A percentile compares a stretch with the other conserved stretches of the same genome.
These are phyloP conservation scores for Amphiura filiformis DNA, from an alignment of 35 echinoderm and acorn worm genomes.

Conservation along the genomic window DNA sequence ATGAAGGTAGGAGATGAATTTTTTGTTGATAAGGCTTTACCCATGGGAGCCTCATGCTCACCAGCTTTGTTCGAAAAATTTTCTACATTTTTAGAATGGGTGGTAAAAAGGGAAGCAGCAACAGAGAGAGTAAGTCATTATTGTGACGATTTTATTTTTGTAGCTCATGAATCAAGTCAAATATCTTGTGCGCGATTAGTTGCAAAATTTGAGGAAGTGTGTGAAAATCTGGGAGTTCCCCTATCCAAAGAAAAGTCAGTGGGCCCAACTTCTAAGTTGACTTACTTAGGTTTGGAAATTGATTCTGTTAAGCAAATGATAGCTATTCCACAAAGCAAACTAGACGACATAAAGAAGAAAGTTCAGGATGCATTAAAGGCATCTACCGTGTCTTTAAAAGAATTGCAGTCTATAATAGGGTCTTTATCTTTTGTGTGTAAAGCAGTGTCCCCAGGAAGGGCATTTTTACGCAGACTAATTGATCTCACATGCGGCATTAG, in stretches of 20 bases:
- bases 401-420: conserved; percentile 11
- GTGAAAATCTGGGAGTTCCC: background rate
- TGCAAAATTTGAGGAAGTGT: no score
- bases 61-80: conserved; percentile 21
- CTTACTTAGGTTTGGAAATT: background rate
- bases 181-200: no score
- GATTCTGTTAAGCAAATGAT: no score
- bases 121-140: background rate
- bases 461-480: conserved; percentile 21
- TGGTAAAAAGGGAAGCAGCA: background rate
- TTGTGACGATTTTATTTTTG: no score
- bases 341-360: background rate
- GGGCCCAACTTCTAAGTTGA: no score
- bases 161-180: no score
- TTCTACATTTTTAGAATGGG: background rate
- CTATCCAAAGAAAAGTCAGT: background rate
- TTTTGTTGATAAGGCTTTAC: background rate
- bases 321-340: background rate
- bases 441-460: conserved; percentile 18
- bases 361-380: background rate
- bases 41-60: conserved; percentile 25
- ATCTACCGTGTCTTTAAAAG: background rate
- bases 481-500: background rate
- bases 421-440: conserved; percentile 17
- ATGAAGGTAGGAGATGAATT: background rate